Percentiles rank a stretch among this genome's conserved stretches.
Evolutionary conservation across 2,888 invertebrate species (phyloP).

Genomic region (Poecilus cupreus): DNA sequence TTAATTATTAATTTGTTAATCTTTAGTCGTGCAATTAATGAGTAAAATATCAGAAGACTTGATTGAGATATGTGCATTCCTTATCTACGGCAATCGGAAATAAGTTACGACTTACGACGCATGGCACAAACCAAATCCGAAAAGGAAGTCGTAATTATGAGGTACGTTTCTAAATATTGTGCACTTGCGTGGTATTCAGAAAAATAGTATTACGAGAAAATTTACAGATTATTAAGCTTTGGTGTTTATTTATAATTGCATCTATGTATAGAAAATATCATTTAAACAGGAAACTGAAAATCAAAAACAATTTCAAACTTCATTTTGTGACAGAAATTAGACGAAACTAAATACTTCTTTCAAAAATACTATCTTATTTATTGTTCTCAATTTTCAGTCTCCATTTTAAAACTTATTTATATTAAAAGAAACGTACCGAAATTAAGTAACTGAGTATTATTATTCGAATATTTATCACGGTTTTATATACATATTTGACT

Average conservation of each 20-base stretch:
- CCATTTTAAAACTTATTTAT: slow-evolving; percentile 10
- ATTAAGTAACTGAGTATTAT: neutral
- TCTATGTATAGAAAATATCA: slow-evolving; percentile 36
- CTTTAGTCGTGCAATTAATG: slow-evolving; percentile 26
- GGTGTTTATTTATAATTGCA: slow-evolving; percentile 44
- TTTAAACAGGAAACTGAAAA: slow-evolving; percentile 32
- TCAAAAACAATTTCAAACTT: neutral
- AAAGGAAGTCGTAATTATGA: slow-evolving; percentile 25
- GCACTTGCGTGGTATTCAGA: slow-evolving; percentile 33
- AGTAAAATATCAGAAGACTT: slow-evolving; percentile 36
- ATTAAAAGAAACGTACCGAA: slow-evolving; percentile 1
- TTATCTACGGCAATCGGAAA: slow-evolving; percentile 28
- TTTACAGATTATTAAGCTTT: slow-evolving; percentile 26
- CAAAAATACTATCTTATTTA: slow-evolving; percentile 11
- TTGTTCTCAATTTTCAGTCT: slow-evolving; percentile 37
- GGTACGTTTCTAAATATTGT: slow-evolving; percentile 32
- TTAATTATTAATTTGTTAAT: neutral
- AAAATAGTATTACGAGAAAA: slow-evolving; percentile 17
- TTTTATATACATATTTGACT: slow-evolving; percentile 32
- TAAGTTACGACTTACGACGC: neutral
- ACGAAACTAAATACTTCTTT: neutral
- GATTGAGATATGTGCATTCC: slow-evolving; percentile 50
- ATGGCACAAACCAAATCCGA: neutral
- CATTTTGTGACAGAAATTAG: too few relatives aligned
- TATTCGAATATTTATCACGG: slow-evolving; percentile 29